Evolutionary conservation across 2,888 invertebrate genomes (phyloP).

Genomic region (Eupithecia vulgata): DNA sequence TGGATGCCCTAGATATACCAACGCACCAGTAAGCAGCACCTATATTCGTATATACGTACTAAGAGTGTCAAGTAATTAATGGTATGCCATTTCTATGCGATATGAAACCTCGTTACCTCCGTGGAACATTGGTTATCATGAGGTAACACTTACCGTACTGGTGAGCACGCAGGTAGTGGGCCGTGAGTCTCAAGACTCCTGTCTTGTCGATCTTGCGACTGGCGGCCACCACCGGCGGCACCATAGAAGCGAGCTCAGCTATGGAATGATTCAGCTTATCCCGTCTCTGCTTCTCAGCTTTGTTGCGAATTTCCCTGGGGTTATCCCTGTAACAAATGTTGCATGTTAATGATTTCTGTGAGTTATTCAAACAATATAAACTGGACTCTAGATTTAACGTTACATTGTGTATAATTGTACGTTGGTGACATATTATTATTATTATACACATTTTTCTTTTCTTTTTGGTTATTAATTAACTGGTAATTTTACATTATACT

Average conservation of each 20-base stretch:
- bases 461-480: too few relatives aligned
- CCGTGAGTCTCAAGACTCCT: conserved; percentile 92
- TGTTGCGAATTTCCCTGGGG: conserved; percentile 90
- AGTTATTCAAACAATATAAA: neutral
- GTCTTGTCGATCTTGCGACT: conserved; percentile 94
- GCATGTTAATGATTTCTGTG: neutral
- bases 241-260: conserved; percentile 90
- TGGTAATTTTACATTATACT: too few relatives aligned
- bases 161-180: conserved; percentile 91
- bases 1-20: neutral
- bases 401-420: neutral
- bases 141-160: conserved; percentile 75
- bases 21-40: neutral
- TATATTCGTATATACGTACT: too few relatives aligned
- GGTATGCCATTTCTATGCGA: conserved; percentile 46
- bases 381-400: neutral
- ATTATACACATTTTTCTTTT: too few relatives aligned
- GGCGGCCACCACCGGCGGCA: conserved; percentile 91
- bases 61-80: conserved; percentile 48
- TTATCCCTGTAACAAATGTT: conserved; percentile 58
- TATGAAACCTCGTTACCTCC: conserved; percentile 26
- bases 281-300: conserved; percentile 94
- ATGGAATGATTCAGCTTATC: conserved; percentile 94
- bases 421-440: neutral
- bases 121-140: neutral